These are phyloP conservation scores for Jordanella pulchra DNA, from an alignment of 2,797 vertebrate genomes.

Conservation along the genomic window DNA sequence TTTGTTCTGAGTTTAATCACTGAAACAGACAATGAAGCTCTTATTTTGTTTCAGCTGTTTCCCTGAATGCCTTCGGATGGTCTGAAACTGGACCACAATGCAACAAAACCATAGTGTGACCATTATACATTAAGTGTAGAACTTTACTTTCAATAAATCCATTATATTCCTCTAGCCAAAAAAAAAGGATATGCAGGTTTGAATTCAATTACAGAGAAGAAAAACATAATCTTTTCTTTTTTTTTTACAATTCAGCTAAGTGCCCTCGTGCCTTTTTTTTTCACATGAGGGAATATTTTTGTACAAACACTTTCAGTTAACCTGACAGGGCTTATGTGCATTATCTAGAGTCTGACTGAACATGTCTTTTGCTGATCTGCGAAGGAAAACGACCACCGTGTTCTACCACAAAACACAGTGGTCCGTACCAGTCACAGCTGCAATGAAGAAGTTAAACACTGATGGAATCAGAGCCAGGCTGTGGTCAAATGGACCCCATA, in stretches of 20 bases:
- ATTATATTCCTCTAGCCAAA: conserved; percentile 20
- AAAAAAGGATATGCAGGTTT: conserved; percentile 70
- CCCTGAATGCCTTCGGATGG: conserved; percentile 78
- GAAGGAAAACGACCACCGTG: conserved; percentile 68
- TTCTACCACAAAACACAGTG: conserved; percentile 56
- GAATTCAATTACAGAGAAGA: conserved; percentile 68
- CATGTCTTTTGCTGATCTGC: conserved; percentile 72
- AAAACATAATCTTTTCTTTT: conserved; percentile 46
- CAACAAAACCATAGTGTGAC: conserved; percentile 53
- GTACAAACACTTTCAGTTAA: conserved; percentile 69
- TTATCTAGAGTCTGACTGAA: conserved; percentile 64
- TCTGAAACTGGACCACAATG: conserved; percentile 60
- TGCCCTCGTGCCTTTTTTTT: conserved; percentile 54
- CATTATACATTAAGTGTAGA: conserved; percentile 50
- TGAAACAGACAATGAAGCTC: conserved; percentile 78
- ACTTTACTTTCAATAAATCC: conserved; percentile 42
- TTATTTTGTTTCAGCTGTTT: conserved; percentile 73
- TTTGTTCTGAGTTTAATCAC: conserved; percentile 80
- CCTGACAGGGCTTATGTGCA: conserved; percentile 60
- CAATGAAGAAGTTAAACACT: conserved; percentile 76
- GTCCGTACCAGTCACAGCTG: conserved; percentile 69
- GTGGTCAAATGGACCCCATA: conserved; percentile 53
- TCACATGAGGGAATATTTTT: conserved; percentile 50
- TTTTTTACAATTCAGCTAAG: conserved; percentile 48
- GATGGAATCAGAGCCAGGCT: conserved; percentile 63